phyloP scores from a whole-genome alignment of 2,888 invertebrate species.

The Bibio marci region DNA sequence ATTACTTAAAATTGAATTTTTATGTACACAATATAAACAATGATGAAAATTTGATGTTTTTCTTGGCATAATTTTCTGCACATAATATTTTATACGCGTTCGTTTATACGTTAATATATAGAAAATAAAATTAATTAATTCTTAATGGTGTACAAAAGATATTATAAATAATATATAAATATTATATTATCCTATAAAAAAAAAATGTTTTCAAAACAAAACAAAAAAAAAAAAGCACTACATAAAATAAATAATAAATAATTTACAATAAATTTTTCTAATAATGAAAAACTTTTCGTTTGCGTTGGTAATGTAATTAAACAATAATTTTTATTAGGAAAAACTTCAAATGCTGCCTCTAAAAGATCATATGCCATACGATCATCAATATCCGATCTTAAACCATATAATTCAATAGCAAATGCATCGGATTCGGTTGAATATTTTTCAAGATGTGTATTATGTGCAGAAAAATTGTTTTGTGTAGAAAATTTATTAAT shows the following conservation, averaged over 20 bases:
- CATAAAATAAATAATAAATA: no score
- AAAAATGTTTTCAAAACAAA: no score
- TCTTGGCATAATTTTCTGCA: background rate
- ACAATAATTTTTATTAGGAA: conserved; percentile 40
- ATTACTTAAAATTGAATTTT: no score
- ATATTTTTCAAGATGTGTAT: background rate
- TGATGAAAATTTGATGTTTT: no score
- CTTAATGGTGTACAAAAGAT: no score
- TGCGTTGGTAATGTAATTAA: conserved; percentile 14
- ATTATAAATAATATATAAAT: no score
- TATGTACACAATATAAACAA: no score
- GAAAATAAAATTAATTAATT: background rate
- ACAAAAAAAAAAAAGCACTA: no score
- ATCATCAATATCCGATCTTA: conserved; percentile 33
- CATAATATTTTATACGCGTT: background rate
- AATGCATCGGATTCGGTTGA: conserved; percentile 34
- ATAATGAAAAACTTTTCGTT: background rate
- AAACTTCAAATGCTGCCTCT: conserved; percentile 46
- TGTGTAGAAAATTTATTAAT: no score
- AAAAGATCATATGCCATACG: conserved; percentile 37
- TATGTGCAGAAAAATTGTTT: background rate
- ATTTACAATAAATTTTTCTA: conserved; percentile 7
- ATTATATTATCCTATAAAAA: no score
- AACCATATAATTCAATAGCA: conserved; percentile 40
- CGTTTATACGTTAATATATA: background rate